These are phyloP conservation scores for Podarcis siculus DNA, from an alignment of 2,797 vertebrate genomes.

Conservation along the genomic window DNA sequence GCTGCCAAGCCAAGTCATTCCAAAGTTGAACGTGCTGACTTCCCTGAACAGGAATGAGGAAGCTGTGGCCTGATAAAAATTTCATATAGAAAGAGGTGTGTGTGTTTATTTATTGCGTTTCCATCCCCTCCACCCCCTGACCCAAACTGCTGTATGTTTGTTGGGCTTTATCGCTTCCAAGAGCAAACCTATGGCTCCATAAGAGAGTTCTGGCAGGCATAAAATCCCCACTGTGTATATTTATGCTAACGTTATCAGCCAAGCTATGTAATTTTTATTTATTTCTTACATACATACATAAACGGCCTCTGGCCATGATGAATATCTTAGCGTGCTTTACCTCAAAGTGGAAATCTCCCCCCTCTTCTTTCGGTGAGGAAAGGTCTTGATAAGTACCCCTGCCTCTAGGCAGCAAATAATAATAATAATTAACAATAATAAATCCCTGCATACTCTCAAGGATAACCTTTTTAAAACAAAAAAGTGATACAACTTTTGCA, in stretches of 20 bases:
- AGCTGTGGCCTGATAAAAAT: constrained; percentile 9
- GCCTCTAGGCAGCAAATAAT: not conserved
- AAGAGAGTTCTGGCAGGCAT: constrained; percentile 4
- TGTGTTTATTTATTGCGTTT: not conserved
- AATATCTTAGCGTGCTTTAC: not conserved
- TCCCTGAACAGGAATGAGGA: not conserved
- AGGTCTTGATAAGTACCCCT: constrained; percentile 26
- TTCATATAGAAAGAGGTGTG: not conserved
- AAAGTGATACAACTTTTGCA: constrained; percentile 46
- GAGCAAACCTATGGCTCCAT: not conserved
- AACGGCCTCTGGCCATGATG: not conserved
- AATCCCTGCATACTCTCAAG: constrained; percentile 6
- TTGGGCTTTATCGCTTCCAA: not conserved
- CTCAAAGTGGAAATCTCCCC: not conserved
- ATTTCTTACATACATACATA: too few relatives aligned
- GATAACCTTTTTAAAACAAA: constrained; percentile 31
- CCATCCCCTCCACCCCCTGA: not conserved
- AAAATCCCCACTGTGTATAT: not conserved
- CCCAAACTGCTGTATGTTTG: not conserved
- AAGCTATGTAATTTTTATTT: not conserved
- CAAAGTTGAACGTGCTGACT: not conserved
- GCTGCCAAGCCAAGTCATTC: not conserved
- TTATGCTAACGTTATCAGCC: not conserved
- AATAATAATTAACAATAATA: not conserved
- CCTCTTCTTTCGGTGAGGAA: not conserved